Conservation (phyloP, 2,797 vertebrate species). For the Otolemur crassicaudatus region DNA sequence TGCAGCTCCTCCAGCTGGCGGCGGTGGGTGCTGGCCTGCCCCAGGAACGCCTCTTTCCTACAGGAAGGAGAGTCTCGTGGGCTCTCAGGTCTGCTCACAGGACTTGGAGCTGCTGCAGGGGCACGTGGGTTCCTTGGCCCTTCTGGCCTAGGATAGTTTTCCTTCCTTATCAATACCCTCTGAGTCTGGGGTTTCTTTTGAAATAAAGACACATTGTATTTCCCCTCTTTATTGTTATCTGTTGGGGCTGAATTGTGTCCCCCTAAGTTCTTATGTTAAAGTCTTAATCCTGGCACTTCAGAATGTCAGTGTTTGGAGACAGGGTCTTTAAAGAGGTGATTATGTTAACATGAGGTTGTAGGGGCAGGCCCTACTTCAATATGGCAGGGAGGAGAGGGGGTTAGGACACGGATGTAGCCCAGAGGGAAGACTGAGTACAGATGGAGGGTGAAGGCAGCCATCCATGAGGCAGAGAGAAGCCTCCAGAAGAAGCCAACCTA, state of each 20-base stretch:
- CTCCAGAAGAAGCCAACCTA: not conserved
- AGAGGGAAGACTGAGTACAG: not conserved
- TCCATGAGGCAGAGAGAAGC: no score
- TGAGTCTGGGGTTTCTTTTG: not conserved
- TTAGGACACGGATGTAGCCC: not conserved
- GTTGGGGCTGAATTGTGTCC: no score
- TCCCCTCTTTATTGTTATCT: not conserved
- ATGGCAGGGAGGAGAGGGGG: not conserved
- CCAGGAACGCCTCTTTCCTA: conserved; percentile 90
- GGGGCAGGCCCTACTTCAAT: not conserved
- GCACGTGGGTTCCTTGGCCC: not conserved
- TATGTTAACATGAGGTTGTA: not conserved
- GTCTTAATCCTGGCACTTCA: not conserved
- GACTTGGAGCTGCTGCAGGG: not conserved
- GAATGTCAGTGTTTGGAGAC: not conserved
- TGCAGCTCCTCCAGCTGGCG: conserved; percentile 89
- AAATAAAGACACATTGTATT: not conserved
- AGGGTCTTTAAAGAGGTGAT: not conserved
- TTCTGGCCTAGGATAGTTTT: not conserved
- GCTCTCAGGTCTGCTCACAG: not conserved
- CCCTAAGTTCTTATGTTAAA: not conserved
- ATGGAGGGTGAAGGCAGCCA: not conserved
- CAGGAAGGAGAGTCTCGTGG: conserved; percentile 4
- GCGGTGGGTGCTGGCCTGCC: conserved; percentile 85
- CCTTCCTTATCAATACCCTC: not conserved